Percentiles rank a stretch among this genome's conserved stretches.
These are phyloP conservation scores for Cryptocheilus praepositus DNA, from an alignment of 2,888 invertebrate genomes.

Conservation along the genomic window DNA sequence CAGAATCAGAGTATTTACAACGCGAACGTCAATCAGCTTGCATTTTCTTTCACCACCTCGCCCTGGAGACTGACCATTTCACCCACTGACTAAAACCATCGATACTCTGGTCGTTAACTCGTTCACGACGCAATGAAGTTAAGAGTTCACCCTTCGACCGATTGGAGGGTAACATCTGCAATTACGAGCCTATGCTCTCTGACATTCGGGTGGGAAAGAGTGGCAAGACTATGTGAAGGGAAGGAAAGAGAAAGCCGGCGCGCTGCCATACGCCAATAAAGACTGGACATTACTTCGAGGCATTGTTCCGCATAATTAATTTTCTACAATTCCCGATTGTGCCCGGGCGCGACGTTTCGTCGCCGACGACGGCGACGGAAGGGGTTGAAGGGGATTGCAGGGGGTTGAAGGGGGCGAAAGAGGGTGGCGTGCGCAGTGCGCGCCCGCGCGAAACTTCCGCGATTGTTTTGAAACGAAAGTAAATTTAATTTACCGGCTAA, in stretches of 20 bases:
- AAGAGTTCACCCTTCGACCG: too few species aligned
- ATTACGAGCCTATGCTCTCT: constrained; percentile 35
- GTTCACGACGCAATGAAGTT: neutral
- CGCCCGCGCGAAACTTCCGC: constrained; percentile 56
- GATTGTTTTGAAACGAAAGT: constrained; percentile 71
- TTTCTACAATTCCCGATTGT: constrained; percentile 50
- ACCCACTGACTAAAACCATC: constrained; percentile 2
- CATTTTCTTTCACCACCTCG: too few species aligned
- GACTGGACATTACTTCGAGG: constrained; percentile 35
- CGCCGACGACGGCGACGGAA: constrained; percentile 18
- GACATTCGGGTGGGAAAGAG: too few species aligned
- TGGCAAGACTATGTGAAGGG: too few species aligned
- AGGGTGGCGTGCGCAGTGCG: constrained; percentile 23
- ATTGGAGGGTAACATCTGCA: constrained; percentile 19
- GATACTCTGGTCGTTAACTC: neutral
- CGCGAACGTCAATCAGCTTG: too few species aligned
- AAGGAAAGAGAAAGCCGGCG: too few species aligned
- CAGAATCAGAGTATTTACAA: too few species aligned
- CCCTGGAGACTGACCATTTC: too few species aligned
- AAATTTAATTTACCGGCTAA: constrained; percentile 72
- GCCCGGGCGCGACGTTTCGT: constrained; percentile 17
- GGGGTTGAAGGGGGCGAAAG: constrained; percentile 14
- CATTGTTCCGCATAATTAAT: constrained; percentile 59
- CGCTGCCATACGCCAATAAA: constrained; percentile 24
- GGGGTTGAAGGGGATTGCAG: constrained; percentile 15